Conservation (phyloP, 2,113 vertebrate genomes). For the Vombatus ursinus region DNA sequence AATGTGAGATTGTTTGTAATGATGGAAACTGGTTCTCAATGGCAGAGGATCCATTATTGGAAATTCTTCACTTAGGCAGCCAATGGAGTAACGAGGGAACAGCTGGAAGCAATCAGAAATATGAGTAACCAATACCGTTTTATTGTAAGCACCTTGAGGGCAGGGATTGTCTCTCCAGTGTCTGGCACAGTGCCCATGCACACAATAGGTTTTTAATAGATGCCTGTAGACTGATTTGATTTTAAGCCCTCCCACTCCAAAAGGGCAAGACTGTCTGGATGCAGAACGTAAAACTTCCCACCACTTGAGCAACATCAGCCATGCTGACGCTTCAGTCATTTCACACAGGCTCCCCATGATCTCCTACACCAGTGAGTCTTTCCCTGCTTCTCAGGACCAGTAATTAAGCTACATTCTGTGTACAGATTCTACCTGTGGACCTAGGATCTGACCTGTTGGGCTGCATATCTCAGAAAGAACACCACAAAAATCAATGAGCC, state of each 20-base stretch:
- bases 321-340: background rate
- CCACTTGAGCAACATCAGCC: background rate
- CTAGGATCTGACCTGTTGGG: rapidly evolving
- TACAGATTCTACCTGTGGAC: background rate
- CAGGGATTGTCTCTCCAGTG: background rate
- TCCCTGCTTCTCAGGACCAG: background rate
- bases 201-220: background rate
- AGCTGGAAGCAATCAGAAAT: background rate
- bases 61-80: background rate
- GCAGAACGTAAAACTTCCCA: background rate
- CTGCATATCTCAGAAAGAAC: background rate
- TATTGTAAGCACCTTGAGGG: background rate
- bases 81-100: background rate
- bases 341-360: background rate
- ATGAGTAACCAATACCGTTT: background rate
- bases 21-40: rapidly evolving
- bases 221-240: background rate
- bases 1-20: background rate
- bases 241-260: background rate
- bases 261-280: background rate
- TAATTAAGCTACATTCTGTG: rapidly evolving
- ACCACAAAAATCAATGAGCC: background rate
- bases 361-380: background rate
- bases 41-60: background rate
- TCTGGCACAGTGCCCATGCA: background rate